Percentiles rank a stretch among this genome's conserved stretches.
Evolutionary conservation across 1,140 invertebrate genomes (phyloP).

Genomic region (Meloidogyne exigua): DNA sequence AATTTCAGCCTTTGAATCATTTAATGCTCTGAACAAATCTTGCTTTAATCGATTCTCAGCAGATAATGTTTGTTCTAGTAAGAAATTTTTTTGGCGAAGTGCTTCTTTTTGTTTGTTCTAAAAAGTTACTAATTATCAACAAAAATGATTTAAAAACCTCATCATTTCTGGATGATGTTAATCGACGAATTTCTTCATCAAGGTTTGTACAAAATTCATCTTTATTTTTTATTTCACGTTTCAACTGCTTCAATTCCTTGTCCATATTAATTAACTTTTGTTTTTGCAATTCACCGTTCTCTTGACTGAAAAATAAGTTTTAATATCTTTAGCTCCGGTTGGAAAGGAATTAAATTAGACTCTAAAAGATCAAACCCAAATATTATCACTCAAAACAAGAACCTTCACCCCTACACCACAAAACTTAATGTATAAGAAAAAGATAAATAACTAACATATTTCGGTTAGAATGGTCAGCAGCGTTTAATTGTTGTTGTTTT

Average conservation of each 20-base stretch:
- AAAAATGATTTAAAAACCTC: conserved; percentile 10
- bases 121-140: conserved; percentile 6
- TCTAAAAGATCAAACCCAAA: too few relatives aligned
- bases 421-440: too few relatives aligned
- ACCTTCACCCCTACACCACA: neutral
- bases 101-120: conserved; percentile 40
- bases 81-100: conserved; percentile 38
- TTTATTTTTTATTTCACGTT: conserved; percentile 37
- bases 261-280: conserved; percentile 43
- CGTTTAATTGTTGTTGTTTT: conserved; percentile 21
- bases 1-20: conserved; percentile 49
- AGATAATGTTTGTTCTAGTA: conserved; percentile 48
- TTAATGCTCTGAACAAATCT: conserved; percentile 47
- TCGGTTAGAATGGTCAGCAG: conserved; percentile 14
- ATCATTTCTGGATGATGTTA: conserved; percentile 30
- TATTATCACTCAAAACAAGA: too few relatives aligned
- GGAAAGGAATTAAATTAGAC: too few relatives aligned
- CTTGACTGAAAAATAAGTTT: neutral
- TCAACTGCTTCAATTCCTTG: conserved; percentile 35
- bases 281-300: conserved; percentile 17
- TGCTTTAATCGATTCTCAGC: conserved; percentile 49
- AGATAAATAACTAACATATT: conserved; percentile 16
- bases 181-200: conserved; percentile 40
- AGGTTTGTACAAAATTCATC: conserved; percentile 35
- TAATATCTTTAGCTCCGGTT: too few relatives aligned